Evolutionary conservation across 2,888 invertebrate genomes (phyloP).

Genomic region (Charanyca ferruginea): DNA sequence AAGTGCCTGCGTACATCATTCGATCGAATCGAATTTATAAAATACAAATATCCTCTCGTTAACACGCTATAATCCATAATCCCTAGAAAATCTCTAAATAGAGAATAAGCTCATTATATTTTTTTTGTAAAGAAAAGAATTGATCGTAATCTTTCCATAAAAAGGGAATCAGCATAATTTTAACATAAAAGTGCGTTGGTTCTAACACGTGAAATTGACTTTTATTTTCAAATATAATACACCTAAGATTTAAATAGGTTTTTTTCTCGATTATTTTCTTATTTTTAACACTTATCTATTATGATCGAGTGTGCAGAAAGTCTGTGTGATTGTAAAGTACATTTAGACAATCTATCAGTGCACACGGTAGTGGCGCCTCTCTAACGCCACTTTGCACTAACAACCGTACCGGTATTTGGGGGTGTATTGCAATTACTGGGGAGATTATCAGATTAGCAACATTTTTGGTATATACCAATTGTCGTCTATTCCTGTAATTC

Average conservation of each 20-base stretch:
- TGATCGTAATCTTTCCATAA: constrained; percentile 30
- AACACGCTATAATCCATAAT: constrained; percentile 33
- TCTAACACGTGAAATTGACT: constrained; percentile 51
- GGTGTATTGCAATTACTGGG: constrained; percentile 1
- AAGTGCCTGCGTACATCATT: too few relatives aligned
- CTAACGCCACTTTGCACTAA: constrained; percentile 7
- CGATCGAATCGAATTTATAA: too few relatives aligned
- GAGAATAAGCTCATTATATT: constrained; percentile 71
- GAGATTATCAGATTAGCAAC: not conserved
- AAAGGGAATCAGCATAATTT: constrained; percentile 27
- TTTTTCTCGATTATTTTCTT: constrained; percentile 32
- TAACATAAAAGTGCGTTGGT: constrained; percentile 47
- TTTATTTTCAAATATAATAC: constrained; percentile 41
- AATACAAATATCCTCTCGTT: constrained; percentile 21
- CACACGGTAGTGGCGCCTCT: not conserved
- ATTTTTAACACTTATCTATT: constrained; percentile 31
- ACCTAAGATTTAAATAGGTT: constrained; percentile 31
- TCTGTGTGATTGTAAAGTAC: not conserved
- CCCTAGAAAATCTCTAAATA: constrained; percentile 50
- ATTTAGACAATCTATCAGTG: not conserved
- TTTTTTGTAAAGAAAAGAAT: constrained; percentile 42
- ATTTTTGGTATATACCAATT: not conserved
- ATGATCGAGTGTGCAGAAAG: constrained; percentile 3
- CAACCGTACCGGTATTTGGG: not conserved
- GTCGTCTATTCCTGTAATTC: constrained; percentile 4